These are phyloP conservation scores for Drosophila meridionalis DNA, from an alignment of 2,888 invertebrate genomes.

Conservation along the genomic window DNA sequence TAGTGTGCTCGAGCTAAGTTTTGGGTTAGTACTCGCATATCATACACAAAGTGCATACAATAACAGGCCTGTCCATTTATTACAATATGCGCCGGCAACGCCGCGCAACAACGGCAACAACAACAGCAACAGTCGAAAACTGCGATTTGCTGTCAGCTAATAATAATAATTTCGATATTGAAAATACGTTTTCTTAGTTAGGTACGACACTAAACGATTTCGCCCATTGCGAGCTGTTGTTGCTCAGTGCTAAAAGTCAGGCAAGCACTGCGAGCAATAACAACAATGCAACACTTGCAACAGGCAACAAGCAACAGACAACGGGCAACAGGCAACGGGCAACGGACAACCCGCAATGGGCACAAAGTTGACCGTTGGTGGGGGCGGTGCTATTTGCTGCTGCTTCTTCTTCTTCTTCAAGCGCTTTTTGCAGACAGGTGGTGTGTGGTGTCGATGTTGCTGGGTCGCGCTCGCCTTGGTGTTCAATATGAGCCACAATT, in stretches of 20 bases:
- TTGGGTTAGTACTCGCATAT: conserved; percentile 68
- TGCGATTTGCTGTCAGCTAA: conserved; percentile 83
- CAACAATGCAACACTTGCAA: conserved; percentile 53
- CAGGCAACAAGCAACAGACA: conserved; percentile 40
- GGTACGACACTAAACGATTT: conserved; percentile 83
- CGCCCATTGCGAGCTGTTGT: conserved; percentile 66
- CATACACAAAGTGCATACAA: conserved; percentile 74
- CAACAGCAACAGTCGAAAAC: conserved; percentile 66
- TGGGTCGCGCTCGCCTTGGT: conserved; percentile 67
- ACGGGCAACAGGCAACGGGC: conserved; percentile 26
- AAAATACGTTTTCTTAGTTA: conserved; percentile 84
- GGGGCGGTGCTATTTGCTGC: conserved; percentile 77
- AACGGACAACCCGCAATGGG: conserved; percentile 33
- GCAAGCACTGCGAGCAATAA: conserved; percentile 58
- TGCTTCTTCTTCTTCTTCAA: conserved; percentile 49
- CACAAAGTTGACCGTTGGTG: conserved; percentile 75
- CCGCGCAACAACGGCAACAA: conserved; percentile 38
- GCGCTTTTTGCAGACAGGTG: conserved; percentile 74
- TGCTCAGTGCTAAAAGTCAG: conserved; percentile 76
- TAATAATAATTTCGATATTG: conserved; percentile 84
- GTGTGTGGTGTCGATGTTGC: conserved; percentile 77
- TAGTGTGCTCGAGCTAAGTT: conserved; percentile 42
- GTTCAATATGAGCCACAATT: conserved; percentile 82
- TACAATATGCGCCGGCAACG: conserved; percentile 77
- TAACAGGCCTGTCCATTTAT: conserved; percentile 75